These are phyloP conservation scores for Gastrophryne carolinensis DNA, from an alignment of 2,797 vertebrate species.

Conservation along the genomic window DNA sequence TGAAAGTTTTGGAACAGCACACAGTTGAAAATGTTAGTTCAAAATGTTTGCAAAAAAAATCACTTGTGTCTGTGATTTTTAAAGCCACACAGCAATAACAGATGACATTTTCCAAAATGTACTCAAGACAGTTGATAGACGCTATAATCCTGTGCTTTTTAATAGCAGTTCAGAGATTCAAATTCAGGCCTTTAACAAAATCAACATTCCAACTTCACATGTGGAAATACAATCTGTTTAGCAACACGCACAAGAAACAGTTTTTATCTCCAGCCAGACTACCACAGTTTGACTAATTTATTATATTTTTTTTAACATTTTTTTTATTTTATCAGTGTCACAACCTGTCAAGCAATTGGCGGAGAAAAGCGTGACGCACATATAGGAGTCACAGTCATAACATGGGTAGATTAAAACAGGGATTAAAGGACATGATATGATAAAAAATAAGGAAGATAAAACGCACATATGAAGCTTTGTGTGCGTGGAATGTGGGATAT, in stretches of 20 bases:
- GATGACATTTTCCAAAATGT: no score
- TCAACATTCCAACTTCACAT: constrained; percentile 18
- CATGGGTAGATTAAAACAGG: not conserved
- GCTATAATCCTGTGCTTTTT: constrained; percentile 1
- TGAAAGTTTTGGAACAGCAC: no score
- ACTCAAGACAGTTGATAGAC: no score
- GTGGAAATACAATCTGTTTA: not conserved
- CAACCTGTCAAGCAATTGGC: constrained; percentile 59
- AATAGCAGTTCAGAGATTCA: constrained; percentile 1
- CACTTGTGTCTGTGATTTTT: no score
- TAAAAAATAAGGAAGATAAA: not conserved
- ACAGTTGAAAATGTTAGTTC: no score
- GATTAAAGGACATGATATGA: not conserved
- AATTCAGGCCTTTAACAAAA: not conserved
- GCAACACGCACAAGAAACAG: constrained; percentile 13
- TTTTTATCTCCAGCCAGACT: not conserved
- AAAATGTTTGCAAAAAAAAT: no score
- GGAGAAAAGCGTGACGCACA: constrained; percentile 8
- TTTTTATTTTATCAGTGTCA: constrained; percentile 12
- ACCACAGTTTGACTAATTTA: not conserved
- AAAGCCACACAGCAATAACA: no score
- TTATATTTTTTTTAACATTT: not conserved
- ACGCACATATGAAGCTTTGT: constrained; percentile 58
- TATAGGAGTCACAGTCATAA: not conserved
- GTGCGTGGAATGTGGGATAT: constrained; percentile 85